These are phyloP conservation scores for Strigamia crassipes DNA, from an alignment of 2,888 invertebrate genomes.

Conservation along the genomic window DNA sequence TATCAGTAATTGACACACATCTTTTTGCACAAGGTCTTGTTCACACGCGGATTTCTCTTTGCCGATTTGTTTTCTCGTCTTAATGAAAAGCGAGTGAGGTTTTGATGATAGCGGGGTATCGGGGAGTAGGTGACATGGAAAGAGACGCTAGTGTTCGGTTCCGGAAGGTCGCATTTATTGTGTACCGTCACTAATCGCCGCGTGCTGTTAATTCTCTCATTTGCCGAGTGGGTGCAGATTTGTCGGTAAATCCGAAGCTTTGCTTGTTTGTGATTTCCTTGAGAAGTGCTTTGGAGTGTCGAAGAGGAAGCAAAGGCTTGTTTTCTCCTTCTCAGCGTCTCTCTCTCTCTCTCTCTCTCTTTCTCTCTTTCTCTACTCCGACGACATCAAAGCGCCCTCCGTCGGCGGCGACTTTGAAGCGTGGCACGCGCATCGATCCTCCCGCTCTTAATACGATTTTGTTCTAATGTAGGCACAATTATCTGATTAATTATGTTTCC, in stretches of 20 bases:
- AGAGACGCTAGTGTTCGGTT: constrained; percentile 24
- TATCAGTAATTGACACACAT: background rate
- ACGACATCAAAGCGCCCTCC: constrained; percentile 46
- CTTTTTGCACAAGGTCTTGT: constrained; percentile 31
- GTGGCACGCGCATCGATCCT: constrained; percentile 48
- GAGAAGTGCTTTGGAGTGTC: constrained; percentile 42
- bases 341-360: background rate
- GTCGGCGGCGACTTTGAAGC: constrained; percentile 50
- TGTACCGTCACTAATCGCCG: constrained; percentile 34
- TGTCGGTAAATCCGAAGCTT: constrained; percentile 47
- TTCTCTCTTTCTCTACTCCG: background rate
- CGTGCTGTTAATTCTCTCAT: constrained; percentile 47
- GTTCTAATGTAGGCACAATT: constrained; percentile 51
- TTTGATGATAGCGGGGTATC: constrained; percentile 34
- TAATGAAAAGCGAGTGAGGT: constrained; percentile 18
- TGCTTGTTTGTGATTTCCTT: constrained; percentile 48
- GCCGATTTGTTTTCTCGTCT: constrained; percentile 38
- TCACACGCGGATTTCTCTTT: constrained; percentile 39
- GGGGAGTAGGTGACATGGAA: constrained; percentile 24
- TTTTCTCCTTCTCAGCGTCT: background rate
- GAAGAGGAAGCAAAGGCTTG: constrained; percentile 43
- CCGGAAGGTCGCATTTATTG: constrained; percentile 40
- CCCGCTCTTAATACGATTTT: constrained; percentile 50
- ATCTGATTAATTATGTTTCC: constrained; percentile 51
- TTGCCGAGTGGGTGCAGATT: constrained; percentile 43